phyloP scores from a whole-genome alignment of 2,888 invertebrate genomes.

The Metopia argyrocephala region DNA sequence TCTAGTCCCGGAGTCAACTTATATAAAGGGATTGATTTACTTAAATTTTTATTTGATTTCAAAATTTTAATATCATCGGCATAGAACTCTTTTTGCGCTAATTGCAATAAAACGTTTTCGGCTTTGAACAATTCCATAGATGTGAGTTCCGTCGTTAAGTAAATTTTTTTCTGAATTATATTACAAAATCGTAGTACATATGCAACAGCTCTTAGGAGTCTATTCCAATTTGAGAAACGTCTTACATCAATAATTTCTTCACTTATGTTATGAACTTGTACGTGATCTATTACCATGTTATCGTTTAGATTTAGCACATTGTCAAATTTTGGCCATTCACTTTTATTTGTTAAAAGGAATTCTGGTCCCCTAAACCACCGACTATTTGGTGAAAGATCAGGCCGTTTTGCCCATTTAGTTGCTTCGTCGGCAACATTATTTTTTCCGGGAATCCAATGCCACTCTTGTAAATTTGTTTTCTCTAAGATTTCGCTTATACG shows the following conservation, averaged over 20 bases:
- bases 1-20: too few relatives aligned
- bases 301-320: background rate
- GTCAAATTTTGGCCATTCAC: slow-evolving; percentile 17
- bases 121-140: too few relatives aligned
- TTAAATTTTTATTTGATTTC: too few relatives aligned
- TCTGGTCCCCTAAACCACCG: slow-evolving; percentile 37
- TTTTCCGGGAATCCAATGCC: slow-evolving; percentile 1
- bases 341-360: background rate
- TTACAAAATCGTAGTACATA: too few relatives aligned
- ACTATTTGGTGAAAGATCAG: slow-evolving; percentile 19
- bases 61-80: too few relatives aligned
- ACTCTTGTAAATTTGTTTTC: background rate
- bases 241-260: background rate
- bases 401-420: slow-evolving; percentile 30
- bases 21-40: too few relatives aligned
- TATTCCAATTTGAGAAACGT: slow-evolving; percentile 24
- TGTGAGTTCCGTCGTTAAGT: too few relatives aligned
- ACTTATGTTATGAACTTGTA: background rate
- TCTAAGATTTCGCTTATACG: slow-evolving; percentile 42
- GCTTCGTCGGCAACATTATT: slow-evolving; percentile 35
- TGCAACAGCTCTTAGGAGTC: background rate
- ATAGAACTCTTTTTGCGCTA: too few relatives aligned
- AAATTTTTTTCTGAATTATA: too few relatives aligned
- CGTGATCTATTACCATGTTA: background rate
- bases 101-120: too few relatives aligned